phyloP scores from a whole-genome alignment of 1,140 invertebrate species.

The Trichonephila clavipes region DNA sequence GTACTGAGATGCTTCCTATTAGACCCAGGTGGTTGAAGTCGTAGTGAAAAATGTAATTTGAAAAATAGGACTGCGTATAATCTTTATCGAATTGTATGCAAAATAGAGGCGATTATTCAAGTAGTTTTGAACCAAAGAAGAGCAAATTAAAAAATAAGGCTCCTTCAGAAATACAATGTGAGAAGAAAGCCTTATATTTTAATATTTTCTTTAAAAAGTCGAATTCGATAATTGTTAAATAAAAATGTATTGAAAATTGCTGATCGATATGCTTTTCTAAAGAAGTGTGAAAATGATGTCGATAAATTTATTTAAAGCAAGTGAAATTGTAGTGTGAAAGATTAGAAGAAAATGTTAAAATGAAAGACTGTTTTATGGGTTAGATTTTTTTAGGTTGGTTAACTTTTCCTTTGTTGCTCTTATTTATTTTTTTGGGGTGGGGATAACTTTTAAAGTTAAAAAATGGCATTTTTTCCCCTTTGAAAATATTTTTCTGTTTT shows the following conservation, averaged over 20 bases:
- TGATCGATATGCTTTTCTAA: background rate
- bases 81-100: slow-evolving; percentile 53
- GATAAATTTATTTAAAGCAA: background rate
- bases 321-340: background rate
- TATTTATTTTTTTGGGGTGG: background rate
- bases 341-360: background rate
- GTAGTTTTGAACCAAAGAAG: slow-evolving; percentile 19
- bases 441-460: too few relatives aligned
- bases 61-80: slow-evolving; percentile 37
- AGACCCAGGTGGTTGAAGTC: slow-evolving; percentile 68
- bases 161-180: background rate
- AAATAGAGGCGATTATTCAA: slow-evolving; percentile 58
- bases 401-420: background rate
- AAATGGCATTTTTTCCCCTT: too few relatives aligned
- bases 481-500: too few relatives aligned
- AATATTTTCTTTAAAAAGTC: background rate
- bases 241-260: slow-evolving; percentile 1
- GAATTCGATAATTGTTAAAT: background rate
- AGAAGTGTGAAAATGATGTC: background rate
- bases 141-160: slow-evolving; percentile 45
- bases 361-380: background rate
- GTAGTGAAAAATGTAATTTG: slow-evolving; percentile 73
- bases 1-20: slow-evolving; percentile 29
- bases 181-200: background rate
- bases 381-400: background rate